A percentile compares a stretch with the other conserved stretches of the same genome.
phyloP scores from a whole-genome alignment of 2,113 vertebrate genomes.

The Sapajus apella region DNA sequence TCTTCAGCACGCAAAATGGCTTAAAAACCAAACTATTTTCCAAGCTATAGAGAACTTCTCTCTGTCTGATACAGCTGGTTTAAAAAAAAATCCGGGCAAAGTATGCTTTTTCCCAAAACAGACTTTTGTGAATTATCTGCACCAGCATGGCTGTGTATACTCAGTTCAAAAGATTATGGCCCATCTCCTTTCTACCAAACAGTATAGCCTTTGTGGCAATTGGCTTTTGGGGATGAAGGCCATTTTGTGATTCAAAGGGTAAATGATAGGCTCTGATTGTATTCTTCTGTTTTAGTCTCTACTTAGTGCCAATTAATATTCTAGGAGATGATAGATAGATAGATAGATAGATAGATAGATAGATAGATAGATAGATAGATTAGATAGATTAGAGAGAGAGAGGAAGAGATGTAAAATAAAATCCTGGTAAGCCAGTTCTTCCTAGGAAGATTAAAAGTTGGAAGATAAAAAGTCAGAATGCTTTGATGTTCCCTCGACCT shows the following conservation, averaged over 20 bases:
- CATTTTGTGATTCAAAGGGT: background rate
- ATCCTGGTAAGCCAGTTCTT: background rate
- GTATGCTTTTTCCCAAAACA: background rate
- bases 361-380: background rate
- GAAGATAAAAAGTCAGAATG: background rate
- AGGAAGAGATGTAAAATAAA: background rate
- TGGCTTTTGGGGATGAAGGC: background rate
- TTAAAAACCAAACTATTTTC: background rate
- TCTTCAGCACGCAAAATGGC: background rate
- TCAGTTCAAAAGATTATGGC: background rate
- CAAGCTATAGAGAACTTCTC: background rate
- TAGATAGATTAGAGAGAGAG: background rate
- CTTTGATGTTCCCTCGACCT: background rate
- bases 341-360: background rate
- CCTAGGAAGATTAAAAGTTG: conserved; percentile 20
- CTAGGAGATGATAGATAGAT: background rate
- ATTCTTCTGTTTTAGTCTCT: background rate
- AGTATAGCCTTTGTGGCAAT: background rate
- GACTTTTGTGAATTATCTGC: background rate
- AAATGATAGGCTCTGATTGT: background rate
- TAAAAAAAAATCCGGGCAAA: background rate
- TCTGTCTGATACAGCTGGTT: background rate
- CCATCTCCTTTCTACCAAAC: background rate
- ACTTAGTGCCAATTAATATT: conserved; percentile 26
- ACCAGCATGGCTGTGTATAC: background rate